Evolutionary conservation across 2,113 vertebrate genomes (phyloP).

Genomic region (Leptobrachium ailaonicum): DNA sequence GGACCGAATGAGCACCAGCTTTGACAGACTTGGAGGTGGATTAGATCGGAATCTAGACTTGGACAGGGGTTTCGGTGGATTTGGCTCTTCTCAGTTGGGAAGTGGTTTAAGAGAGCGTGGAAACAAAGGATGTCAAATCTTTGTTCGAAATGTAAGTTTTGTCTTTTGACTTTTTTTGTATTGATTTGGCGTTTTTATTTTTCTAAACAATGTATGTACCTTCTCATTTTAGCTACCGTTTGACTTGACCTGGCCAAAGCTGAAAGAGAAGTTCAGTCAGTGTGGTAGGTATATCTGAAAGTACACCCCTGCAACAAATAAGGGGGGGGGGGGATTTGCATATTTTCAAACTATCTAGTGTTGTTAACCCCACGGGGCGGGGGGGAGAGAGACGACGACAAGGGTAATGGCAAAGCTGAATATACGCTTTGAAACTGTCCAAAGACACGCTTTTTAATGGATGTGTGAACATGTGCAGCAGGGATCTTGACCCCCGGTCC

Average conservation of each 20-base stretch:
- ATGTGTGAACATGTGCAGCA: too few relatives aligned
- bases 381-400: too few relatives aligned
- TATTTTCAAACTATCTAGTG: too few relatives aligned
- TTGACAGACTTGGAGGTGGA: constrained; percentile 79
- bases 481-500: too few relatives aligned
- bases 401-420: too few relatives aligned
- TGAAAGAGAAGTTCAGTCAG: constrained; percentile 97
- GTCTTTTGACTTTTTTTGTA: not conserved
- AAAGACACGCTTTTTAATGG: too few relatives aligned
- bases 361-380: too few relatives aligned
- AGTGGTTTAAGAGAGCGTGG: constrained; percentile 83
- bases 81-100: constrained; percentile 75
- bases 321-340: too few relatives aligned
- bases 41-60: constrained; percentile 85
- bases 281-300: constrained; percentile 79
- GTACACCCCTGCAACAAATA: too few relatives aligned
- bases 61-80: constrained; percentile 83
- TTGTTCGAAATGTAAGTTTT: constrained; percentile 93
- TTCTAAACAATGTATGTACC: not conserved
- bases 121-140: constrained; percentile 96
- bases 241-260: constrained; percentile 97
- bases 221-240: constrained; percentile 88
- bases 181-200: constrained; percentile 7
- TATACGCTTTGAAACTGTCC: too few relatives aligned
- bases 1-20: constrained; percentile 87